Percentiles rank a stretch among this genome's conserved stretches.
phyloP scores from a whole-genome alignment of 2,113 vertebrate genomes.

The Thamnaconus septentrionalis region DNA sequence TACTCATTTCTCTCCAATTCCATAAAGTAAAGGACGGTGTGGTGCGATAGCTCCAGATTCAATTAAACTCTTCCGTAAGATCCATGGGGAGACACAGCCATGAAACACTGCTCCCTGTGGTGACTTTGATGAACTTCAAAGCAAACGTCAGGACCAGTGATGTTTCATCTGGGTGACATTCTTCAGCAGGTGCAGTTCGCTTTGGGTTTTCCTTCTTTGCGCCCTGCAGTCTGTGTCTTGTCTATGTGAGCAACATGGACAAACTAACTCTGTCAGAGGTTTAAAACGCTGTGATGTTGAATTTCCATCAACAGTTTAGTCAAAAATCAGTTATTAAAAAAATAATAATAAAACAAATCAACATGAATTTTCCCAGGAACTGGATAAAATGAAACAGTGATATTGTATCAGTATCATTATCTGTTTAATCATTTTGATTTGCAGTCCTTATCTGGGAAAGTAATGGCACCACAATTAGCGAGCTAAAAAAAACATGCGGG shows the following conservation, averaged over 20 bases:
- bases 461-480: too few species aligned
- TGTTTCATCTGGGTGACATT: constrained; percentile 14
- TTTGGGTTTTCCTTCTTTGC: neutral
- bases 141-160: constrained; percentile 30
- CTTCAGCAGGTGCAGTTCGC: neutral
- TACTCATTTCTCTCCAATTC: neutral
- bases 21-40: neutral
- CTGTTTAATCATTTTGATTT: too few species aligned
- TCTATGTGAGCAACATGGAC: neutral
- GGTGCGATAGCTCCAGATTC: neutral
- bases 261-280: constrained; percentile 1
- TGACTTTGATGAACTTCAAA: constrained; percentile 35
- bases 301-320: too few species aligned
- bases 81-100: constrained; percentile 4
- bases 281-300: neutral
- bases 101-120: neutral
- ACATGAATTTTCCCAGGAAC: too few species aligned
- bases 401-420: too few species aligned
- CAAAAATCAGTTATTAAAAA: too few species aligned
- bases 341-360: too few species aligned
- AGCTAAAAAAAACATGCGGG: too few species aligned
- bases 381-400: too few species aligned
- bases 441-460: too few species aligned
- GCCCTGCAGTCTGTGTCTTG: neutral
- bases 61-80: constrained; percentile 7